These are phyloP conservation scores for Peromyscus melanophrys DNA, from an alignment of 2,797 vertebrate genomes.

Conservation along the genomic window DNA sequence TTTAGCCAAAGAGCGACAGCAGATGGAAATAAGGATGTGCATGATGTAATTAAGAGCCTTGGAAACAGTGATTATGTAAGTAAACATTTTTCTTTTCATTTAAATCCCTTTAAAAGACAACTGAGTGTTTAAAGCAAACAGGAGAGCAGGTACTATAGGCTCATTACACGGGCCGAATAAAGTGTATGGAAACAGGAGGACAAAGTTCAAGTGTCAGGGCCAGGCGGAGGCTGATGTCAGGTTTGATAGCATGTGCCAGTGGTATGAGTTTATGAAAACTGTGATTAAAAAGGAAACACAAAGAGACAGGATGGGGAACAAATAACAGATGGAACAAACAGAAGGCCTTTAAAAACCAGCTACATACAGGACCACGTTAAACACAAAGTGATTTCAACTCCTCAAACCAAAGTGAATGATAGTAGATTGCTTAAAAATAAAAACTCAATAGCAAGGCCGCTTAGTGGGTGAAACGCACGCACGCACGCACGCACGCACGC, in stretches of 20 bases:
- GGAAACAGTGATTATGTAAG: neutral
- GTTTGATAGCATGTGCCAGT: neutral
- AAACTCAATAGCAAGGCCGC: neutral
- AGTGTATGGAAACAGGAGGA: neutral
- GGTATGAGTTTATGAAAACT: neutral
- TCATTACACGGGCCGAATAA: slow-evolving; percentile 10
- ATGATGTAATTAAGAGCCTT: neutral
- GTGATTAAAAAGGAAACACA: neutral
- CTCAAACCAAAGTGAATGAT: neutral
- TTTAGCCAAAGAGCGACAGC: neutral
- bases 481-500: too few species aligned
- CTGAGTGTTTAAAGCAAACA: neutral
- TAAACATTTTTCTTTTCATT: slow-evolving; percentile 15
- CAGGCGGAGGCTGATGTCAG: neutral
- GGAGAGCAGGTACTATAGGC: neutral
- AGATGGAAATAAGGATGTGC: neutral
- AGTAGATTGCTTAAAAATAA: neutral
- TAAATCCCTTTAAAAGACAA: slow-evolving; percentile 49
- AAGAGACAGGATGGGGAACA: neutral
- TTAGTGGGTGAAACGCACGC: neutral
- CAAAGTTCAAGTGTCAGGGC: slow-evolving; percentile 1
- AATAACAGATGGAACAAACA: neutral
- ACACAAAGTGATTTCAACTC: slow-evolving; percentile 7
- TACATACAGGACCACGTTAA: neutral
- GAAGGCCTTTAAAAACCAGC: neutral